Base-by-base conservation (phyloP, 2,113 vertebrate genomes). In the Epinephelus fuscoguttatus region DNA sequence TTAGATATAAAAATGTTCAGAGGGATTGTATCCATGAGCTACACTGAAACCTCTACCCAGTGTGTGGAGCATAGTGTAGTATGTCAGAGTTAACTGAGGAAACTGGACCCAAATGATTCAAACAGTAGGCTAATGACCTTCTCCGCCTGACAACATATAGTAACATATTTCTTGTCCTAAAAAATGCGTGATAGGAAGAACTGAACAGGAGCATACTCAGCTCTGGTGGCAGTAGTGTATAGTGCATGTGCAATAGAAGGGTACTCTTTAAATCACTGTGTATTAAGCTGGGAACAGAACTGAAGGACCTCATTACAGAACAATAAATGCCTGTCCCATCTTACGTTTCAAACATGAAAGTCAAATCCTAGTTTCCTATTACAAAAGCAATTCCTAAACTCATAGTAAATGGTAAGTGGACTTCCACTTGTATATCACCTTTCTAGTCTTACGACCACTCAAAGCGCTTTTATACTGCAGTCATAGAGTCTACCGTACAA, bases 1-100 rank as follows among this genome's bases (percentile, higher is more conserved):
- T 64, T 52, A 18, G 50, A 75, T 49, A 50, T 67, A 61, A 66
- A 85, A 18, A 68, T 50, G 5, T 70, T 27, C 25, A 72, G 33
- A 30, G 64, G 19, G 47, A 15, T 62, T 63, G 14, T 7, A 18
- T 78, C 9, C 33, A 61, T 0, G 1, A 30, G 42, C 21, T 56
- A n/a, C 23, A 60, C 15, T 15, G 71, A 21, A 50, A 6, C n/a
- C 25, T 88, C 49, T 56, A 33, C 49, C n/a, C 64, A n/a, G 64
- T 83, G 21, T 27, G 23, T 49, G 14, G 42, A 45, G 13, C 19
- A 50, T 11, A 6, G 23, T 14, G 25, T 11, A 6, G 23, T 14
- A 27, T 47, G n/a, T 14, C 11, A 67, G 37, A 45, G 67, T 68
- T 37, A 59, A 66, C 57, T 12, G 18, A 80, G 45, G 18, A 21